phyloP scores from a whole-genome alignment of 2,888 invertebrate species.

The Stenichneumon culpator region DNA sequence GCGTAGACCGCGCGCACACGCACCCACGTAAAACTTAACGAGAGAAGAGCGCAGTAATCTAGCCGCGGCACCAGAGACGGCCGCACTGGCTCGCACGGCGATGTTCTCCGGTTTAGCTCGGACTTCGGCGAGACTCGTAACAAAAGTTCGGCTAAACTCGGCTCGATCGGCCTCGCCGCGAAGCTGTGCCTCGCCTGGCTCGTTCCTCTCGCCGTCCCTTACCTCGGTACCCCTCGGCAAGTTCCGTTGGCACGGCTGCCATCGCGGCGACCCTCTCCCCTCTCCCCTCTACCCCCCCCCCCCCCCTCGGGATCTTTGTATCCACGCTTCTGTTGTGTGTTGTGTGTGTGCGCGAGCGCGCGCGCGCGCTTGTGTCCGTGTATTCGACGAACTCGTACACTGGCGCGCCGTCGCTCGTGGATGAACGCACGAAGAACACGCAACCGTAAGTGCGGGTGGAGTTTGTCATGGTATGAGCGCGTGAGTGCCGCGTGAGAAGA shows the following conservation, averaged over 20 bases:
- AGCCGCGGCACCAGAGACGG: conserved; percentile 86
- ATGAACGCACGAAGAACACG: conserved; percentile 39
- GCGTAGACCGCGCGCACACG: conserved; percentile 64
- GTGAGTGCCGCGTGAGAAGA: conserved; percentile 54
- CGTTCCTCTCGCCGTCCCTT: conserved; percentile 25
- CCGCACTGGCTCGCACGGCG: conserved; percentile 76
- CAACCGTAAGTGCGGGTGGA: conserved; percentile 41
- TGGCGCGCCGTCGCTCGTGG: neutral
- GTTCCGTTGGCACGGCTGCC: conserved; percentile 66
- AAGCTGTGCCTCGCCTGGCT: conserved; percentile 22
- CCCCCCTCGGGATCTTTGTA: conserved; percentile 36
- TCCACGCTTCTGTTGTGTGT: conserved; percentile 24
- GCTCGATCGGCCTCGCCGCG: conserved; percentile 64
- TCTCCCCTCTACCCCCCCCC: neutral
- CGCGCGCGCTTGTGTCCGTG: neutral
- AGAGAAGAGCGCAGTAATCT: conserved; percentile 82
- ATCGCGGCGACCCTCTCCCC: conserved; percentile 58
- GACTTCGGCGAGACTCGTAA: conserved; percentile 62
- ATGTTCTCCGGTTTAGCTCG: conserved; percentile 72
- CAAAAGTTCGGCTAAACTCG: conserved; percentile 61
- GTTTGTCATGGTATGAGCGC: conserved; percentile 8
- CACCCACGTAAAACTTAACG: conserved; percentile 67
- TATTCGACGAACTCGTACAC: conserved; percentile 10
- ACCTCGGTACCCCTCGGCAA: conserved; percentile 61
- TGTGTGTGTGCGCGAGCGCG: conserved; percentile 4